Evolutionary conservation across 2,888 invertebrate genomes (phyloP).

Genomic region (Lacanobia oleracea): DNA sequence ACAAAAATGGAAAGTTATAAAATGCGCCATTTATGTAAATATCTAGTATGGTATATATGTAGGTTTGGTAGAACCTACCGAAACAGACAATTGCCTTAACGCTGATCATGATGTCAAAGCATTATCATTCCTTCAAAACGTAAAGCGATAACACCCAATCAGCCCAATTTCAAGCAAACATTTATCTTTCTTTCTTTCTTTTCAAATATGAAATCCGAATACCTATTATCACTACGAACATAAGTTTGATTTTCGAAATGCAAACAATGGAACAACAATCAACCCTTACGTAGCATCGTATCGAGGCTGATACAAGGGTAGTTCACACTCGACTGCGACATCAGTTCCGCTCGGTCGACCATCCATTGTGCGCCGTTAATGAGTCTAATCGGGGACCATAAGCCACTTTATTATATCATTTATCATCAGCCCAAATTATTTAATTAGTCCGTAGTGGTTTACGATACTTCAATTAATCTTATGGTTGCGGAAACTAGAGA

Average conservation of each 20-base stretch:
- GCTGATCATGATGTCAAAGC: too few relatives aligned
- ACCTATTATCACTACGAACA: background rate
- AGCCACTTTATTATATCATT: constrained; percentile 71
- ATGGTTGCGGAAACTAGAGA: background rate
- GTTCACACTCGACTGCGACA: constrained; percentile 84
- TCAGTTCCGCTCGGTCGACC: constrained; percentile 82
- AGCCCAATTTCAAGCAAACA: constrained; percentile 6
- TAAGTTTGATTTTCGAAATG: constrained; percentile 42
- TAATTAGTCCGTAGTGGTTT: constrained; percentile 43
- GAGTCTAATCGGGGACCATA: constrained; percentile 71
- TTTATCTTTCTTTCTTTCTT: too few relatives aligned
- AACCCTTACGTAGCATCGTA: constrained; percentile 66
- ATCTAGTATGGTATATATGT: too few relatives aligned
- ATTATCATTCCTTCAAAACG: too few relatives aligned
- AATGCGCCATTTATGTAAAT: too few relatives aligned
- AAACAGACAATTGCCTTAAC: too few relatives aligned
- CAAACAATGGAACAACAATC: constrained; percentile 61
- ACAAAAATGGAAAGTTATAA: too few relatives aligned
- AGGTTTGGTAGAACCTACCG: background rate
- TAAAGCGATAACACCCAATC: constrained; percentile 1
- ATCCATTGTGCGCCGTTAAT: constrained; percentile 78
- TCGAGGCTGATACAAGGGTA: constrained; percentile 72
- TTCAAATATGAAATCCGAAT: constrained; percentile 14
- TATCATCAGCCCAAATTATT: constrained; percentile 63
- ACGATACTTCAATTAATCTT: constrained; percentile 12